Evolutionary conservation across 1,140 invertebrate species (phyloP).

Genomic region (Aphidius ervi): DNA sequence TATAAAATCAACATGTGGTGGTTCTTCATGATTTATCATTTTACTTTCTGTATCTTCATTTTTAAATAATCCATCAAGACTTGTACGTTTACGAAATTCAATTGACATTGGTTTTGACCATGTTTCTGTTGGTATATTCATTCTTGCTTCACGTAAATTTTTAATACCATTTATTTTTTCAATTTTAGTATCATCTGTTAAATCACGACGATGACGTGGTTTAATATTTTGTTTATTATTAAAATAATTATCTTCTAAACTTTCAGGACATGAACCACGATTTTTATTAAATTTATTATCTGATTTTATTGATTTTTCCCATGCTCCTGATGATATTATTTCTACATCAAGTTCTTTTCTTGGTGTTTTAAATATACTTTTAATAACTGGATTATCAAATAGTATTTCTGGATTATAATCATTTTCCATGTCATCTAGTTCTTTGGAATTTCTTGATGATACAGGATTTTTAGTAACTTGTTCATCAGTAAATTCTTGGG

Average conservation of each 20-base stretch:
- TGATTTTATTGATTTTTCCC: conserved; percentile 18
- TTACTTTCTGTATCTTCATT: conserved; percentile 16
- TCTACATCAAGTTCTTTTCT: conserved; percentile 21
- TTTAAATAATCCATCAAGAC: conserved; percentile 25
- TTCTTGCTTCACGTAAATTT: conserved; percentile 34
- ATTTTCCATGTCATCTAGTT: conserved; percentile 21
- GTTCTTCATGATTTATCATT: conserved; percentile 16
- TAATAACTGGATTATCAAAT: conserved; percentile 22
- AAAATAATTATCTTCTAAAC: not conserved
- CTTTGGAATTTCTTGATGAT: conserved; percentile 8
- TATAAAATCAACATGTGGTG: conserved; percentile 42
- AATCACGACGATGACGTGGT: conserved; percentile 34
- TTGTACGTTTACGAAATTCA: conserved; percentile 37
- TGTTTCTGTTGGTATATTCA: conserved; percentile 39
- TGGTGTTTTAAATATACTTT: conserved; percentile 14
- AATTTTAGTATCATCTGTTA: conserved; percentile 32
- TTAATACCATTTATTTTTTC: conserved; percentile 39
- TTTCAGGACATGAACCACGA: conserved; percentile 20
- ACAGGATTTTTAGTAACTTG: too few species aligned
- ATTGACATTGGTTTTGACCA: conserved; percentile 41
- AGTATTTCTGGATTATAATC: conserved; percentile 8
- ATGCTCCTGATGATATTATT: conserved; percentile 14
- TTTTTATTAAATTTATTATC: not conserved
- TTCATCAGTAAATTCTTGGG: too few species aligned
- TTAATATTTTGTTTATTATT: conserved; percentile 18